Conservation (phyloP, 2,888 invertebrate genomes). For the Drosophila antonietae region DNA sequence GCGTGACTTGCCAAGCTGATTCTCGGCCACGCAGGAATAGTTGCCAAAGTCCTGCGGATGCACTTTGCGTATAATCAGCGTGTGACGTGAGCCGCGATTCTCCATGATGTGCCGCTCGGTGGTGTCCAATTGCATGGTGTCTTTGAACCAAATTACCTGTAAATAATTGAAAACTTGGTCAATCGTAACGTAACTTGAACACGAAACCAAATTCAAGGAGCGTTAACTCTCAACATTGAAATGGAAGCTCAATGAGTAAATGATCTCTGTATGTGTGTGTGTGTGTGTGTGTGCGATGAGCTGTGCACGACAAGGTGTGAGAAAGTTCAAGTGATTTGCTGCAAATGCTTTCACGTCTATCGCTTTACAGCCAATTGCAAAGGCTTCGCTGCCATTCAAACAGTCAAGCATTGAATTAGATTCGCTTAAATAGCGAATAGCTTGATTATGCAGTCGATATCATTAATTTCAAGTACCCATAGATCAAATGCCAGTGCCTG, state of each 20-base stretch:
- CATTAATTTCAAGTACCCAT: neutral
- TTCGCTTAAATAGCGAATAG: neutral
- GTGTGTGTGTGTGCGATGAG: slow-evolving; percentile 14
- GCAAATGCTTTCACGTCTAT: slow-evolving; percentile 38
- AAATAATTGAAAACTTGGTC: slow-evolving; percentile 78
- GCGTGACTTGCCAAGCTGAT: slow-evolving; percentile 88
- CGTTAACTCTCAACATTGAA: slow-evolving; percentile 30
- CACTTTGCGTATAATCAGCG: slow-evolving; percentile 88
- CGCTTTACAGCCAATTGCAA: slow-evolving; percentile 40
- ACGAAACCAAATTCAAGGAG: slow-evolving; percentile 4
- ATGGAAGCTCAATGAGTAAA: slow-evolving; percentile 39
- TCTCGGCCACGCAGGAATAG: slow-evolving; percentile 89
- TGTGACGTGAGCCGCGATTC: slow-evolving; percentile 88
- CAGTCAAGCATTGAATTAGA: slow-evolving; percentile 48
- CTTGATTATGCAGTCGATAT: slow-evolving; percentile 4
- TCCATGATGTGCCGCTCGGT: slow-evolving; percentile 89
- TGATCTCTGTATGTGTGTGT: slow-evolving; percentile 17
- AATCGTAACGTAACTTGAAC: slow-evolving; percentile 46
- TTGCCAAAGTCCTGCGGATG: slow-evolving; percentile 89
- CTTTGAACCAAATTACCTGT: slow-evolving; percentile 89
- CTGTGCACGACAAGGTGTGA: slow-evolving; percentile 17
- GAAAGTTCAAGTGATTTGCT: slow-evolving; percentile 50
- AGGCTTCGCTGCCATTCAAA: slow-evolving; percentile 18
- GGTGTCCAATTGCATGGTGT: slow-evolving; percentile 89
- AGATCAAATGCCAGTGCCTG: neutral